These are phyloP conservation scores for Phyllopteryx taeniolatus DNA, from an alignment of 2,113 vertebrate genomes.

Conservation along the genomic window DNA sequence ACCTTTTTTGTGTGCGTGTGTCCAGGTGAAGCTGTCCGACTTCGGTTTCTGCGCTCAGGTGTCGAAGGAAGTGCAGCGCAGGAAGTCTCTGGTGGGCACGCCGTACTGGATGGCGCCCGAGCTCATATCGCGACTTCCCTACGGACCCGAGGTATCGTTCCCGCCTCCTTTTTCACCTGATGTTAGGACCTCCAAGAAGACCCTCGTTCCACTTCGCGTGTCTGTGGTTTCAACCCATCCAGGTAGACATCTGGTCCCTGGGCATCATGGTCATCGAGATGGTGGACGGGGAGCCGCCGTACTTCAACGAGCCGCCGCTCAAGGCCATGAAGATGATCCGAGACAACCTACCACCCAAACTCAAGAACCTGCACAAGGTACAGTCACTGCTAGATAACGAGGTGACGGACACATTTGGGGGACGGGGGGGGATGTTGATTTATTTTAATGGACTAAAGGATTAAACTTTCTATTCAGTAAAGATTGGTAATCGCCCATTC, in stretches of 20 bases:
- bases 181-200: neutral
- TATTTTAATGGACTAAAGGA: too few relatives aligned
- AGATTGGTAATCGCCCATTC: too few relatives aligned
- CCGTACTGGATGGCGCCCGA: slow-evolving; percentile 94
- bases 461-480: too few relatives aligned
- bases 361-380: slow-evolving; percentile 93
- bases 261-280: slow-evolving; percentile 98
- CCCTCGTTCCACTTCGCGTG: neutral
- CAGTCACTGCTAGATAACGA: neutral
- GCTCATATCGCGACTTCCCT: slow-evolving; percentile 88
- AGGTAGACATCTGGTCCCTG: slow-evolving; percentile 95
- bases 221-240: neutral
- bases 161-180: neutral
- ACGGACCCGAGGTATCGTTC: slow-evolving; percentile 79
- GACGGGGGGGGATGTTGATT: too few relatives aligned
- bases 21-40: slow-evolving; percentile 92
- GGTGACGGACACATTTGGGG: too few relatives aligned
- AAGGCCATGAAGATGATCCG: slow-evolving; percentile 99
- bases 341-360: slow-evolving; percentile 90
- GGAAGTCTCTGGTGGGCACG: slow-evolving; percentile 87
- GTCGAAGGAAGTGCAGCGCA: slow-evolving; percentile 85
- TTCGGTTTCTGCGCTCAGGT: slow-evolving; percentile 94
- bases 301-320: slow-evolving; percentile 92
- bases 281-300: slow-evolving; percentile 94
- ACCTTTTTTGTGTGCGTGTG: neutral